Conservation (phyloP, 2,113 vertebrate species). For the Mirza zaza region DNA sequence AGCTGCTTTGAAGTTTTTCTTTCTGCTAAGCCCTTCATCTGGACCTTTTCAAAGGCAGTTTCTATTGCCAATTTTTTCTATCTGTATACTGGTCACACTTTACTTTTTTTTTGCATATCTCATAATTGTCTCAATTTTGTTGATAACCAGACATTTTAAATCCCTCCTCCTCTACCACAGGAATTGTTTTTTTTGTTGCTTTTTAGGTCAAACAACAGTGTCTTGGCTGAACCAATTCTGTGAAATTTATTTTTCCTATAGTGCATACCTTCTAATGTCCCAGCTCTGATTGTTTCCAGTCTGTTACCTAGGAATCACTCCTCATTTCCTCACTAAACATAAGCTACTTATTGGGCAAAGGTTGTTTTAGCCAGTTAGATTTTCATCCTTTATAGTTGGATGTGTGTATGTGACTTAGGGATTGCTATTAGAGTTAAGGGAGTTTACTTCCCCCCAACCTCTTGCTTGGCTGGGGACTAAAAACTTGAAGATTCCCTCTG, state of each 20-base stretch:
- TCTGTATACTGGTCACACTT: constrained; percentile 4
- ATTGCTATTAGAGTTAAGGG: background rate
- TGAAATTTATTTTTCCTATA: background rate
- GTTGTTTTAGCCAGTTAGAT: background rate
- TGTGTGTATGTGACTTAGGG: background rate
- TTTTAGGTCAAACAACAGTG: background rate
- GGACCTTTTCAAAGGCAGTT: constrained; percentile 48
- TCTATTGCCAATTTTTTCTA: constrained; percentile 14
- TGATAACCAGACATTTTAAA: constrained; percentile 8
- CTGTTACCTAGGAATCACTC: background rate
- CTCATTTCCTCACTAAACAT: background rate
- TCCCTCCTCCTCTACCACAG: background rate
- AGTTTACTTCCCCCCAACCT: background rate
- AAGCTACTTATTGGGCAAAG: background rate
- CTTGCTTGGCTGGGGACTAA: background rate
- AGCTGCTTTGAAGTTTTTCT: constrained; percentile 48
- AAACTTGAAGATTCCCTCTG: background rate
- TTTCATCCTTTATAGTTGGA: background rate
- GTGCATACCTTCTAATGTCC: background rate
- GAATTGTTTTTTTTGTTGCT: background rate
- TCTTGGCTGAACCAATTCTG: background rate
- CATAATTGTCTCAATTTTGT: background rate
- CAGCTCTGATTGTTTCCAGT: background rate
- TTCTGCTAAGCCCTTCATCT: constrained; percentile 26
- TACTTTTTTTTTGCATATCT: background rate